Evolutionary conservation across 2,888 invertebrate genomes (phyloP).

Genomic region (Synergus umbraculus): DNA sequence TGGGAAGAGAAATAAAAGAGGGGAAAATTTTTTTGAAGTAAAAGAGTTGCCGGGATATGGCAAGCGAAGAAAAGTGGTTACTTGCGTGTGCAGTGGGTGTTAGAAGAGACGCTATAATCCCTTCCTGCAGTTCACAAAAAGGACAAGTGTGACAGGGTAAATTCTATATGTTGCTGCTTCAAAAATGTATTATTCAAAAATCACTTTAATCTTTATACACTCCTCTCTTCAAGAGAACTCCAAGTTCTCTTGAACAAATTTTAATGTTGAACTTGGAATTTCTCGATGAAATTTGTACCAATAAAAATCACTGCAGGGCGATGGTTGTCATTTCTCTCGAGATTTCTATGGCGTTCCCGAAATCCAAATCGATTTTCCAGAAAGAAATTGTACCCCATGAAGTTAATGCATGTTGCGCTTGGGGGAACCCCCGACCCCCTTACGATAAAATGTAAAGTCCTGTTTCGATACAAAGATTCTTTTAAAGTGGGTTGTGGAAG

Average conservation of each 20-base stretch:
- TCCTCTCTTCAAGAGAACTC: too few species aligned
- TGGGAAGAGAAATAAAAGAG: conserved; percentile 19
- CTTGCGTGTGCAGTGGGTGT: conserved; percentile 53
- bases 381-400: conserved; percentile 6
- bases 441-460: background rate
- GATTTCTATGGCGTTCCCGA: background rate
- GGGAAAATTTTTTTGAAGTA: conserved; percentile 49
- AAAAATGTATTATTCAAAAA: background rate
- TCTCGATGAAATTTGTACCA: background rate
- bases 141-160: background rate
- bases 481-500: background rate
- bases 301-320: background rate
- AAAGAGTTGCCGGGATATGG: conserved; percentile 48
- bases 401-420: background rate
- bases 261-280: background rate
- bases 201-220: background rate
- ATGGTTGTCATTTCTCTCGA: background rate
- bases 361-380: conserved; percentile 16
- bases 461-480: background rate
- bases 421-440: background rate
- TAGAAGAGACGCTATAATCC: conserved; percentile 48
- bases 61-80: conserved; percentile 59
- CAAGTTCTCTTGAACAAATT: too few species aligned
- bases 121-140: conserved; percentile 18
- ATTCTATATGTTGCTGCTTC: background rate